Percentiles rank a stretch among this genome's conserved stretches.
Conservation (phyloP, 2,113 vertebrate genomes). For the Brevimyrus niger region DNA sequence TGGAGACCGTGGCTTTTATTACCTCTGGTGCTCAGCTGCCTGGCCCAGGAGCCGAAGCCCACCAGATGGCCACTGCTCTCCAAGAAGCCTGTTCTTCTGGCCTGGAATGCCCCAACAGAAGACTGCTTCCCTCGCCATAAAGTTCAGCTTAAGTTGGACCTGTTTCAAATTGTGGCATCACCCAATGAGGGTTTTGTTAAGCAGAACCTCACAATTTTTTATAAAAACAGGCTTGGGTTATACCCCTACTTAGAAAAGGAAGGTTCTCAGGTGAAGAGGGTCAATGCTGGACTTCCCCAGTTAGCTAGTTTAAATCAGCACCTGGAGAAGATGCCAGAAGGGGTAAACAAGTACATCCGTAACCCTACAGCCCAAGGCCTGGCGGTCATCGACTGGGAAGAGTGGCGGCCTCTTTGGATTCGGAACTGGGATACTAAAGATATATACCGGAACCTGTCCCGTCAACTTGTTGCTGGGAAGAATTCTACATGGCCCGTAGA, state of each 20-base stretch:
- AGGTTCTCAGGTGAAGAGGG: conserved; percentile 16
- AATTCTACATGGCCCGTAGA: conserved; percentile 51
- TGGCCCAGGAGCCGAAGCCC: conserved; percentile 53
- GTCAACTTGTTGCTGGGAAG: conserved; percentile 44
- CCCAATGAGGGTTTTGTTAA: conserved; percentile 66
- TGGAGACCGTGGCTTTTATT: conserved; percentile 24
- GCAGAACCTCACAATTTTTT: conserved; percentile 72
- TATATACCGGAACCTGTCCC: conserved; percentile 60
- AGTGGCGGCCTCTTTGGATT: conserved; percentile 74
- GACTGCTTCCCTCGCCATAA: conserved; percentile 57
- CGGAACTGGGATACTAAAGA: conserved; percentile 69
- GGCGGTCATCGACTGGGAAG: conserved; percentile 74
- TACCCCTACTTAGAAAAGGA: conserved; percentile 60
- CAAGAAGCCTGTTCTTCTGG: conserved; percentile 62
- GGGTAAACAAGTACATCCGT: conserved; percentile 56
- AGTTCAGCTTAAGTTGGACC: conserved; percentile 52
- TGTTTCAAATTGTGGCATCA: conserved; percentile 64
- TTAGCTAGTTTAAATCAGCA: conserved; percentile 57
- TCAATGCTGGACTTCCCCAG: conserved; percentile 65
- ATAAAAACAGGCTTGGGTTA: conserved; percentile 63
- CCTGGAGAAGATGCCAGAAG: conserved; percentile 51
- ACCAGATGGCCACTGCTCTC: conserved; percentile 62
- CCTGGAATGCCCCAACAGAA: conserved; percentile 71
- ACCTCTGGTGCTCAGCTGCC: conserved; percentile 42
- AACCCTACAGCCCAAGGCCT: conserved; percentile 56